Percentiles rank a stretch among this genome's conserved stretches.
Evolutionary conservation across 2,113 vertebrate species (phyloP).

Genomic region (Trichomycterus rosablanca): DNA sequence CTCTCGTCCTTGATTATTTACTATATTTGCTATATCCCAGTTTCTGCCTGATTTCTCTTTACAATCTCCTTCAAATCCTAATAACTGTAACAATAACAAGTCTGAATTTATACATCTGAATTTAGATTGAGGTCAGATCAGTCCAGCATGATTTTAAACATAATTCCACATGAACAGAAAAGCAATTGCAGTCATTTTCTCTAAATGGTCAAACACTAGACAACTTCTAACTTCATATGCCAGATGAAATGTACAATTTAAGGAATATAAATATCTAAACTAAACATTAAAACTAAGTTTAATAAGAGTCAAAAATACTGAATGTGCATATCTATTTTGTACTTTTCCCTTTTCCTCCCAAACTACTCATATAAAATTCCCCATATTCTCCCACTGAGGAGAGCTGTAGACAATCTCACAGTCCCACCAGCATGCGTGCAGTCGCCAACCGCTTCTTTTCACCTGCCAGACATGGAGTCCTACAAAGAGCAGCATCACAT

Average conservation of each 20-base stretch:
- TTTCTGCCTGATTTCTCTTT: conserved; percentile 1
- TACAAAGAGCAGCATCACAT: no score
- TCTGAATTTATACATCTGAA: neutral
- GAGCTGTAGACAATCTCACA: no score
- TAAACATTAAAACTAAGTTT: no score
- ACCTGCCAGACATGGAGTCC: no score
- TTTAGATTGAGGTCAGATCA: neutral
- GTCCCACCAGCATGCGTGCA: no score
- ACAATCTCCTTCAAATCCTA: neutral
- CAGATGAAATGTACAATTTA: no score
- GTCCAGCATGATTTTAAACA: conserved; percentile 16
- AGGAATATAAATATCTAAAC: no score
- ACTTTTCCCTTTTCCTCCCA: neutral
- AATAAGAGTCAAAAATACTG: neutral
- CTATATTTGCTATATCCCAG: neutral
- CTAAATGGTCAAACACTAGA: neutral
- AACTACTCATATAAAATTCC: neutral
- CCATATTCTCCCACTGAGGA: no score
- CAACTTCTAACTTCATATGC: neutral
- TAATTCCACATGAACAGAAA: conserved; percentile 12
- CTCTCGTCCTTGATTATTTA: neutral
- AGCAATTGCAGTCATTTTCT: no score
- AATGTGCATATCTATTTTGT: neutral
- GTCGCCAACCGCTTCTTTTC: no score
- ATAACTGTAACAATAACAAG: neutral